Evolutionary conservation across 2,113 vertebrate genomes (phyloP), one percentile per base, ranked within the genome.

Genomic region (Scophthalmus maximus): DNA sequence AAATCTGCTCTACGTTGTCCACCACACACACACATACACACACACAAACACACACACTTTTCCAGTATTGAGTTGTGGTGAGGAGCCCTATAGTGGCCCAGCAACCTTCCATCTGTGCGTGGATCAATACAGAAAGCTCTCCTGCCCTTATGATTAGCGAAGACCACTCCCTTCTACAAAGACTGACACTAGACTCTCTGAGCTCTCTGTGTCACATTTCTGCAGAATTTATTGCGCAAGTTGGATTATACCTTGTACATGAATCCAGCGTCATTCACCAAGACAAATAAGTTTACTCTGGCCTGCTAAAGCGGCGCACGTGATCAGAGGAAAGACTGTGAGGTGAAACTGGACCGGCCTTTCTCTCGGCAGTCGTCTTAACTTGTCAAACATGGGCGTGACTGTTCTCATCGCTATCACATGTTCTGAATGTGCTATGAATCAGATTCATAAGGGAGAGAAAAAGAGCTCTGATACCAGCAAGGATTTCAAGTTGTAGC

Each of bases 61-160:
- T 65, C 51, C 42, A 47, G 59, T 90, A 89, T 89, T 84, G 88
- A 91, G 68, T 76, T 90, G 90, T 86, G 87, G 87, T 91, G 68
- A 77, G 76, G 82, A 81, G 71, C 80, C 70, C 78, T 72, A 59
- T 40, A 66, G 81, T 55, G 59, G 68, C 64, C 61, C 67, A 74
- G 69, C 70, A 70, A 76, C 77, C 87, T 76, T 68, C 81, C 87
- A 85, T 88, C 78, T 88, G 76, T 56, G 53, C 58, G 51, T 52
- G 57, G 85, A 88, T 90, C 90, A 49, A 92, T 92, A 82, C 36
- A 46, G 40, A 85, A 77, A 82, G 73, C 76, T 84, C 78, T 81
- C 59, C 71, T 38, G 66, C 73, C 75, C 49, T 36, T n/a, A n/a
- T 64, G 82, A 84, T 84, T 73, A 85, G 65, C 53, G 51, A 38